Conservation (phyloP, 2,797 vertebrate species). For the Halcyon leucocephala region DNA sequence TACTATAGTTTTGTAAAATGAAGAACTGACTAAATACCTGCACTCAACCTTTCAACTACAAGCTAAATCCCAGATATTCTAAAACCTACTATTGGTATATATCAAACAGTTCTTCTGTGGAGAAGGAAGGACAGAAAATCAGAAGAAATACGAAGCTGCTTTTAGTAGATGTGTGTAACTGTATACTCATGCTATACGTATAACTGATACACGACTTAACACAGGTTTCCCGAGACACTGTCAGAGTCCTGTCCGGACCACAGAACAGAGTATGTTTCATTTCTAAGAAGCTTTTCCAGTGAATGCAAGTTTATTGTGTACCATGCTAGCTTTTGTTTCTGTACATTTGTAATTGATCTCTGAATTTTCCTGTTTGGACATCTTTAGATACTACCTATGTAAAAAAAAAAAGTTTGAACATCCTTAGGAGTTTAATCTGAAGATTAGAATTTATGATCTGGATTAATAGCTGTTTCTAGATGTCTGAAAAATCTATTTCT, state of each 20-base stretch:
- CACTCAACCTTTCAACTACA: background rate
- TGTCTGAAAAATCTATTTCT: background rate
- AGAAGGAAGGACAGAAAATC: background rate
- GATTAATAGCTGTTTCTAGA: background rate
- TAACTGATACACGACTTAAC: background rate
- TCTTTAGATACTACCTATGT: background rate
- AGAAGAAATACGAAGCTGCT: background rate
- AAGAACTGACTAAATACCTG: background rate
- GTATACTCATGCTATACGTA: background rate
- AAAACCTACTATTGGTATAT: background rate
- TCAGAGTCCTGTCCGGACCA: background rate
- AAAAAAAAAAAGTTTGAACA: background rate
- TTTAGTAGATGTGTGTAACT: background rate
- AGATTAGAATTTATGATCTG: background rate
- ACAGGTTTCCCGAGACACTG: background rate
- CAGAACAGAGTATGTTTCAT: background rate
- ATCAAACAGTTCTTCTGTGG: background rate
- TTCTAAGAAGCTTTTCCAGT: background rate
- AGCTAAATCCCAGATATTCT: background rate
- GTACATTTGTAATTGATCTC: background rate
- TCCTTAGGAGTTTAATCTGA: background rate
- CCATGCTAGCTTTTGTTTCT: background rate
- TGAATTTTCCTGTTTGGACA: background rate
- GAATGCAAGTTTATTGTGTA: background rate
- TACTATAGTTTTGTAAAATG: background rate